phyloP scores from a whole-genome alignment of 1,140 invertebrate species.

The Aphis craccivora region DNA sequence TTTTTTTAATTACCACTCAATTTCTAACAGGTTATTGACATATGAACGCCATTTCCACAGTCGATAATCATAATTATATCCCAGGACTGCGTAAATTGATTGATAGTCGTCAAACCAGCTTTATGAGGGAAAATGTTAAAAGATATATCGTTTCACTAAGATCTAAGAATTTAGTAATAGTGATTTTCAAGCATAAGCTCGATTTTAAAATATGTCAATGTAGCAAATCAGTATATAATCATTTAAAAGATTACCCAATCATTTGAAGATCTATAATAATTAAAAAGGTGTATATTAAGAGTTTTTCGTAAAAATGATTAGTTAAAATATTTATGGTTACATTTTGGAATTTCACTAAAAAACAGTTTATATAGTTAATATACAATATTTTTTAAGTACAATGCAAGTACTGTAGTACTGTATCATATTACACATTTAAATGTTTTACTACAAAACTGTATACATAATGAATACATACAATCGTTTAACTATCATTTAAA shows the following conservation, averaged over 20 bases:
- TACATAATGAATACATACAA: not conserved
- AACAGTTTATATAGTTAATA: not conserved
- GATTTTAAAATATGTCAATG: not conserved
- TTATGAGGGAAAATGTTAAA: not conserved
- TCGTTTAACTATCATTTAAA: not conserved
- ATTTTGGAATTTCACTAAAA: not conserved
- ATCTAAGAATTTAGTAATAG: not conserved
- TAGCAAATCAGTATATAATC: not conserved
- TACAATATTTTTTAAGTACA: not conserved
- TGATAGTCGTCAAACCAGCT: not conserved
- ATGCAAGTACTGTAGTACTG: not conserved
- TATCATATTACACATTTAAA: not conserved
- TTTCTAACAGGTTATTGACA: constrained; percentile 32
- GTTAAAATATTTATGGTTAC: not conserved
- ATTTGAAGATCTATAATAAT: not conserved
- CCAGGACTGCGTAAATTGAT: not conserved
- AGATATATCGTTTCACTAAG: not conserved
- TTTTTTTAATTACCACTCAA: not conserved
- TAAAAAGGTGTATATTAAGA: not conserved
- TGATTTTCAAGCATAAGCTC: not conserved
- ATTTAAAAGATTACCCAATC: not conserved
- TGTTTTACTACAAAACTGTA: not conserved
- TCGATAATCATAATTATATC: not conserved
- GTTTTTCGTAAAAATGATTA: not conserved
- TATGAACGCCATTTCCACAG: not conserved